Percentiles rank a stretch among this genome's conserved stretches.
These are phyloP conservation scores for Styela clava DNA, from an alignment of 23 tunicate species.

Conservation along the genomic window DNA sequence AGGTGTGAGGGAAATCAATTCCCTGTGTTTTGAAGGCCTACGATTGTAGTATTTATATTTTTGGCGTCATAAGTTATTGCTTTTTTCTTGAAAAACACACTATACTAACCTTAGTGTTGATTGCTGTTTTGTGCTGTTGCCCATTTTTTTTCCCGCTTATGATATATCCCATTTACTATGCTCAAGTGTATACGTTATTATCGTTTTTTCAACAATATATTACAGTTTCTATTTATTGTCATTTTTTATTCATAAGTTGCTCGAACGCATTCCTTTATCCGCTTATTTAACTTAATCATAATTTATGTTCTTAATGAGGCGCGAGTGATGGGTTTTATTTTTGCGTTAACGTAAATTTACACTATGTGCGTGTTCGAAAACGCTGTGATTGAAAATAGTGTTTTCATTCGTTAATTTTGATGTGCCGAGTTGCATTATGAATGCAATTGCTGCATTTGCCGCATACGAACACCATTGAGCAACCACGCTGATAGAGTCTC, in stretches of 20 bases:
- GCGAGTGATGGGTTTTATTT: neutral
- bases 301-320: neutral
- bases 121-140: neutral
- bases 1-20: neutral
- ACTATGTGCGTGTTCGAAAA: constrained; percentile 7
- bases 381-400: neutral
- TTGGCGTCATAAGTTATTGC: neutral
- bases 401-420: neutral
- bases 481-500: neutral
- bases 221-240: constrained; percentile 6
- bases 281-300: constrained; percentile 22
- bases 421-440: neutral
- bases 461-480: neutral
- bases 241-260: constrained; percentile 7
- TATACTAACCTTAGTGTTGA: neutral
- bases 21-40: neutral
- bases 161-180: constrained; percentile 2
- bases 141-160: neutral
- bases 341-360: neutral
- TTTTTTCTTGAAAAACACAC: neutral
- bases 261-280: constrained; percentile 8
- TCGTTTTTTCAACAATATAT: constrained; percentile 31
- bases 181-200: constrained; percentile 32
- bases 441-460: neutral
- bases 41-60: neutral